These are phyloP conservation scores for Pseudocheirus occidentalis DNA, from an alignment of 2,797 vertebrate species.

Conservation along the genomic window DNA sequence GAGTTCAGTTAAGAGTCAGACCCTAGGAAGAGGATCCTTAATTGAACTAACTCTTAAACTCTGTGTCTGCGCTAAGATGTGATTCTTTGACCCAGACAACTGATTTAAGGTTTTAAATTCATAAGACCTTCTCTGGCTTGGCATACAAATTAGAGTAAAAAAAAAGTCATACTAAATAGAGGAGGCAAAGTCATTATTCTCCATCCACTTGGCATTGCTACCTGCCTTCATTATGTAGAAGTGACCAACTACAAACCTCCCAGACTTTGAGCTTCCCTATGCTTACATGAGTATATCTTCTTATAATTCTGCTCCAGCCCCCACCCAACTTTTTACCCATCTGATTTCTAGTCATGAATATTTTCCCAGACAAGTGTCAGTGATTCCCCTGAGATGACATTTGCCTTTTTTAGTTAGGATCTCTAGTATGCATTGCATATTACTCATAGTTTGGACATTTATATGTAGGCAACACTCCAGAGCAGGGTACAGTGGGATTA, in stretches of 20 bases:
- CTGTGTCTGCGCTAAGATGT: no score
- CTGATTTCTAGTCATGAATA: background rate
- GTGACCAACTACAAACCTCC: background rate
- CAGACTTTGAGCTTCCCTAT: background rate
- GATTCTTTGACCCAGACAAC: no score
- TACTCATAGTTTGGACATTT: background rate
- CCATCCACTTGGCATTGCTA: background rate
- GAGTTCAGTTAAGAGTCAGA: no score
- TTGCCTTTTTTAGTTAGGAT: background rate
- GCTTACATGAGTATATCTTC: background rate
- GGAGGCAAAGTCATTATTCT: no score
- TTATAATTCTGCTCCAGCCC: background rate
- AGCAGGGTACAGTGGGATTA: no score
- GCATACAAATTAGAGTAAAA: no score
- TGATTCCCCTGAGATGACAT: background rate
- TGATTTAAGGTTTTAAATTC: no score
- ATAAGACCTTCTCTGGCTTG: no score
- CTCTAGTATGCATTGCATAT: background rate
- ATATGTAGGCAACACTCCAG: background rate
- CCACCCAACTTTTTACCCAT: background rate
- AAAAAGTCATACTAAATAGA: no score
- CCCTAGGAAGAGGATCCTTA: no score
- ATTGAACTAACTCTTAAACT: no score
- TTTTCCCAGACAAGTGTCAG: background rate
- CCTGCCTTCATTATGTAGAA: background rate